phyloP scores from a whole-genome alignment of 2,888 invertebrate genomes.

The Eristalinus aeneus region DNA sequence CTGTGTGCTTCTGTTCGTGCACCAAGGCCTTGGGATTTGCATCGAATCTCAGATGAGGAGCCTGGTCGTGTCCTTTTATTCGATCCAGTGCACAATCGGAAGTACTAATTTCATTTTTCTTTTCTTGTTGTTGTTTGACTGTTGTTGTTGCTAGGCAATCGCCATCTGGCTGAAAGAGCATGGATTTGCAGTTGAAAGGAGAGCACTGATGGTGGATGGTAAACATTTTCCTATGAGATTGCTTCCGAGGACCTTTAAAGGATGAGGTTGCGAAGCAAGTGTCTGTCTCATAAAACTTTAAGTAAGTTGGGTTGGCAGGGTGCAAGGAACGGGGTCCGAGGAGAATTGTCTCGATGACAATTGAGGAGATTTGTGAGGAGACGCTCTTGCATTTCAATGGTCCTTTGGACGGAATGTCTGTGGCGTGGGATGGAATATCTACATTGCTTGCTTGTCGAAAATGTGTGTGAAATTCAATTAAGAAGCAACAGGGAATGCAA shows the following conservation, averaged over 20 bases:
- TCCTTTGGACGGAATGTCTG: background rate
- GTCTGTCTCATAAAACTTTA: background rate
- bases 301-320: background rate
- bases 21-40: background rate
- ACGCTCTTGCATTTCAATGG: background rate
- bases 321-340: background rate
- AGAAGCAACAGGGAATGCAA: background rate
- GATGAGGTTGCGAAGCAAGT: background rate
- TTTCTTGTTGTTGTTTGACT: conserved; percentile 2
- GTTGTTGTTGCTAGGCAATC: background rate
- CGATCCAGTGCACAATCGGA: conserved; percentile 41
- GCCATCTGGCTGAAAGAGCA: background rate
- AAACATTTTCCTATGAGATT: background rate
- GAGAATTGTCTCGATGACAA: background rate
- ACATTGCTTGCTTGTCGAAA: background rate
- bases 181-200: background rate
- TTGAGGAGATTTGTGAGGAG: background rate
- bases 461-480: background rate
- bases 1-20: background rate
- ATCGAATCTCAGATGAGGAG: background rate
- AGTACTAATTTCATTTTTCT: conserved; percentile 50
- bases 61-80: conserved; percentile 35
- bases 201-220: background rate
- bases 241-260: background rate
- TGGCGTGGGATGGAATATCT: background rate